Evolutionary conservation across 2,797 vertebrate genomes (phyloP).

Genomic region (Micromesistius poutassou): DNA sequence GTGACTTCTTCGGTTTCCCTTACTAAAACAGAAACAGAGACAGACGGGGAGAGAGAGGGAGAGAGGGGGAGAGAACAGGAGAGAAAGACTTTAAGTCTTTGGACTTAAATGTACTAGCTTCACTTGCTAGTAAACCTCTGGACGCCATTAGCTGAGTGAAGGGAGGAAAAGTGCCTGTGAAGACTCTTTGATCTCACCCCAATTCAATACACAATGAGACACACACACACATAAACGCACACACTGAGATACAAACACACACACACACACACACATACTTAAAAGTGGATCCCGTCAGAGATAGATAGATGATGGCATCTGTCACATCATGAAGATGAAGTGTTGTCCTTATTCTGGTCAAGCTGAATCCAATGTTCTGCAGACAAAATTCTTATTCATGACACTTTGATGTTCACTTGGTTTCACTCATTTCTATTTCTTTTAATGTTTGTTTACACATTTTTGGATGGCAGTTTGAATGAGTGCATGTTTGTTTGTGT

Average conservation of each 20-base stretch:
- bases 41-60: background rate
- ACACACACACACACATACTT: too few species aligned
- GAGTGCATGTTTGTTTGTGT: constrained; percentile 8
- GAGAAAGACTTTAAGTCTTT: constrained; percentile 14
- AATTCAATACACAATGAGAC: constrained; percentile 24
- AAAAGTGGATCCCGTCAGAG: constrained; percentile 21
- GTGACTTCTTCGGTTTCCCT: background rate
- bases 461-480: constrained; percentile 4
- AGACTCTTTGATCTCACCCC: constrained; percentile 59
- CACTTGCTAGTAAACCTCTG: constrained; percentile 43
- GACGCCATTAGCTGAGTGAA: constrained; percentile 45
- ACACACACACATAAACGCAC: constrained; percentile 10
- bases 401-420: constrained; percentile 5
- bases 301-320: constrained; percentile 15
- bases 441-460: constrained; percentile 3
- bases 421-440: constrained; percentile 3
- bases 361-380: background rate
- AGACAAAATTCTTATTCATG: background rate
- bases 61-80: background rate
- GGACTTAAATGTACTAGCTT: constrained; percentile 19
- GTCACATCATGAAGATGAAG: constrained; percentile 6
- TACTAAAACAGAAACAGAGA: constrained; percentile 23
- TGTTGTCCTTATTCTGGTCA: background rate
- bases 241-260: constrained; percentile 9
- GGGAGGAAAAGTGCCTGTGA: constrained; percentile 41